Evolutionary conservation across 2,888 invertebrate genomes (phyloP).

Genomic region (Fragum fragum): DNA sequence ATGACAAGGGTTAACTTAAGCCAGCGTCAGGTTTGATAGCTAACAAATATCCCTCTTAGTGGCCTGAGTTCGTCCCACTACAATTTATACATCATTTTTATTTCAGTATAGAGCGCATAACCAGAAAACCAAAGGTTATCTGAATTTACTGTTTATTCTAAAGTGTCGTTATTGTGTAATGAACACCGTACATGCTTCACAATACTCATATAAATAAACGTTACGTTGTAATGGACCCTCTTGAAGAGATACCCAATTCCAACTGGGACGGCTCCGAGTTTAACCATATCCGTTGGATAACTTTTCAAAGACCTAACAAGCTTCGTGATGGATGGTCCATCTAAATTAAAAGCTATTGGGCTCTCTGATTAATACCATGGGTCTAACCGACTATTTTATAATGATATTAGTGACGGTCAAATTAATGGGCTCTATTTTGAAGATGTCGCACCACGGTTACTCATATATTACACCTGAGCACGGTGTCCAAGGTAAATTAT

Average conservation of each 20-base stretch:
- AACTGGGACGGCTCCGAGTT: conserved; percentile 8
- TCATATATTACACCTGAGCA: conserved; percentile 32
- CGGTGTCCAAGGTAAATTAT: conserved; percentile 14
- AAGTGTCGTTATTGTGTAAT: neutral
- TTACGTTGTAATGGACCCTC: neutral
- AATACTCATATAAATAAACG: neutral
- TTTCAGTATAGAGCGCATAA: too few relatives aligned
- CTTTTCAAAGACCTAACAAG: conserved; percentile 29
- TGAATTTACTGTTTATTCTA: neutral
- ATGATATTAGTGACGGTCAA: conserved; percentile 33
- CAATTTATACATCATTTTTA: too few relatives aligned
- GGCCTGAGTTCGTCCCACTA: too few relatives aligned
- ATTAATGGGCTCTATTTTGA: conserved; percentile 24
- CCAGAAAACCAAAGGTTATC: neutral
- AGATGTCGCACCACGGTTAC: conserved; percentile 25
- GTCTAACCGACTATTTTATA: conserved; percentile 22
- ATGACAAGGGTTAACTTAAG: too few relatives aligned
- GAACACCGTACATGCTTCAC: neutral
- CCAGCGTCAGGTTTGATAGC: too few relatives aligned
- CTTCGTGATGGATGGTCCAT: conserved; percentile 13
- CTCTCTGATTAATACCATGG: conserved; percentile 24
- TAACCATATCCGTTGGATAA: conserved; percentile 26
- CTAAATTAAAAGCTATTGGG: conserved; percentile 27
- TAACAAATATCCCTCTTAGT: too few relatives aligned
- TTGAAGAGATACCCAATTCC: conserved; percentile 6